Conservation (phyloP, 2,797 vertebrate genomes). For the Alcedo quadribrachys region DNA sequence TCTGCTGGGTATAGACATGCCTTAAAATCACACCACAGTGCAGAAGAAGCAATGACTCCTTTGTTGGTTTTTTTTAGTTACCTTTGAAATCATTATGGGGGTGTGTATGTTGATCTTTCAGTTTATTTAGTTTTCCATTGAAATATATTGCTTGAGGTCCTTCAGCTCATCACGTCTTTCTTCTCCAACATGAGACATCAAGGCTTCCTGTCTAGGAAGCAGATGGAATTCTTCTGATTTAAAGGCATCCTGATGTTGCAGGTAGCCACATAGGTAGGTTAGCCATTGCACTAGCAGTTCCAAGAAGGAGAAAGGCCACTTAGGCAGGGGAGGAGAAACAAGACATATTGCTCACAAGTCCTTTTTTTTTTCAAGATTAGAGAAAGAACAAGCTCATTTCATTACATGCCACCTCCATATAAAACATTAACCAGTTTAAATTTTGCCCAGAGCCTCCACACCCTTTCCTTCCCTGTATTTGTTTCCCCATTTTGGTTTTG, state of each 20-base stretch:
- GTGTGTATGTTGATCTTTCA: not conserved
- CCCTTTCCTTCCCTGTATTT: not conserved
- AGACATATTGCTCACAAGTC: not conserved
- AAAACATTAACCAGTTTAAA: not conserved
- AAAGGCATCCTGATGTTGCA: not conserved
- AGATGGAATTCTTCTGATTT: not conserved
- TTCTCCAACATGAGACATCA: not conserved
- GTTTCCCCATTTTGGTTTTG: not conserved
- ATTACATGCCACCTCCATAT: not conserved
- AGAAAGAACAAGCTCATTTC: not conserved
- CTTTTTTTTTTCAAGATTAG: not conserved
- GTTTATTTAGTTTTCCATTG: slow-evolving; percentile 15
- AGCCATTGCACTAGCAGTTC: rapidly evolving
- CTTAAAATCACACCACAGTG: not conserved
- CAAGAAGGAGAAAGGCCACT: not conserved
- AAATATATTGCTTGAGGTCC: slow-evolving; percentile 14
- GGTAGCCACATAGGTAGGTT: not conserved
- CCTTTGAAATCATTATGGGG: not conserved
- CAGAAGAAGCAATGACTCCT: not conserved
- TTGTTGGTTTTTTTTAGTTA: not conserved
- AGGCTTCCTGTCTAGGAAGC: not conserved
- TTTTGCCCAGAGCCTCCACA: not conserved
- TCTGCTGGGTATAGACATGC: not conserved
- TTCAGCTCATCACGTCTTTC: not conserved
- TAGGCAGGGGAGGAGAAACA: not conserved